Conservation (phyloP, 2,113 vertebrate genomes). For the Macaca nemestrina region DNA sequence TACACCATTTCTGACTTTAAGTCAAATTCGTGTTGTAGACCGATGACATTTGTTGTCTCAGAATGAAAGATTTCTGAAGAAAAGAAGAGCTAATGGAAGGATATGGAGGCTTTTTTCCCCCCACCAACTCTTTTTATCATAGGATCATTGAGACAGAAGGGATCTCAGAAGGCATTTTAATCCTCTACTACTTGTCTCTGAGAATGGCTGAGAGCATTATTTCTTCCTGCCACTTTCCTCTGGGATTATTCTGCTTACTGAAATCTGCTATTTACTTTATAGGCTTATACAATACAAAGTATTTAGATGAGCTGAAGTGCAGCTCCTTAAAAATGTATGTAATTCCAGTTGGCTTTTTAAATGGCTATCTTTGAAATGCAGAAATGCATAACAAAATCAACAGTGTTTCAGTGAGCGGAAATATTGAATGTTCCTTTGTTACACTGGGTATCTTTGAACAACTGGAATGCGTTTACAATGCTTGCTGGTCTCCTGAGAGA, state of each 20-base stretch:
- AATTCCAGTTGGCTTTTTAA: constrained; percentile 42
- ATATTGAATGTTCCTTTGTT: constrained; percentile 46
- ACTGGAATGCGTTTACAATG: background rate
- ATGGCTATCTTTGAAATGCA: constrained; percentile 36
- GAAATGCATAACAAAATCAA: constrained; percentile 35
- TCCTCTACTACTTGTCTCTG: constrained; percentile 27
- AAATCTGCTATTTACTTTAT: constrained; percentile 53
- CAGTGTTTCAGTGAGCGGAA: background rate
- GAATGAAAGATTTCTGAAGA: constrained; percentile 31
- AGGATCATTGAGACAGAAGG: background rate
- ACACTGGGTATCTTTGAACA: background rate
- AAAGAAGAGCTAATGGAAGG: background rate
- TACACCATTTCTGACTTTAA: background rate
- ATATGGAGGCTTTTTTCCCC: background rate
- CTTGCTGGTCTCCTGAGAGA: background rate
- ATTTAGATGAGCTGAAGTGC: constrained; percentile 31
- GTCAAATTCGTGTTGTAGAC: background rate
- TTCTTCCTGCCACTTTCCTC: constrained; percentile 24
- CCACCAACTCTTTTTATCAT: background rate
- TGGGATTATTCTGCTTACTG: constrained; percentile 53
- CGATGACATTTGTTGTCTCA: background rate
- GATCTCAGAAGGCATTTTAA: background rate
- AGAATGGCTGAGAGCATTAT: constrained; percentile 25
- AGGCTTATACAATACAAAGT: constrained; percentile 41
- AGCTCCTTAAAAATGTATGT: constrained; percentile 3